These are phyloP conservation scores for Catocala sponsa DNA, from an alignment of 2,888 invertebrate genomes.

Conservation along the genomic window DNA sequence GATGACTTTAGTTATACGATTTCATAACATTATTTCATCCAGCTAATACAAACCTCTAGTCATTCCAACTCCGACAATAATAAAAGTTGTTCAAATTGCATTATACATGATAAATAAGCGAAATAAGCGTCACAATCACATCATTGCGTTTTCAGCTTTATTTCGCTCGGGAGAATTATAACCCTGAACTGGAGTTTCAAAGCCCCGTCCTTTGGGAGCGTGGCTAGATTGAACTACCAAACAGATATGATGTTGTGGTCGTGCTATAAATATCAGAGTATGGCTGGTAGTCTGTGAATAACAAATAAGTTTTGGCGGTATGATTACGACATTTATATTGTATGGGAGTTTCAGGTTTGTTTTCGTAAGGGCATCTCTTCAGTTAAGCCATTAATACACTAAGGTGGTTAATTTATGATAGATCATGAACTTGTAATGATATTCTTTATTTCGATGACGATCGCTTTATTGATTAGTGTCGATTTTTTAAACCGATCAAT, in stretches of 20 bases:
- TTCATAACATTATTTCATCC: conserved; percentile 1
- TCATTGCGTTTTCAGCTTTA: conserved; percentile 31
- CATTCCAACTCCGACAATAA: conserved; percentile 4
- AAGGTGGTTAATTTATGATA: no score
- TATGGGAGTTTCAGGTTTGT: neutral
- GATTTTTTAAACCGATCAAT: no score
- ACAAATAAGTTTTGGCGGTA: conserved; percentile 13
- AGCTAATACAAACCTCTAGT: neutral
- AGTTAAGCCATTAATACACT: no score
- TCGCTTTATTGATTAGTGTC: no score
- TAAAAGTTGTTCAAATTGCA: conserved; percentile 20
- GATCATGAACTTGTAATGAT: no score
- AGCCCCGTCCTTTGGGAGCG: conserved; percentile 22
- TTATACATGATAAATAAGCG: conserved; percentile 17
- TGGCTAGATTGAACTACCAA: conserved; percentile 23
- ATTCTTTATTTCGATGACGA: no score
- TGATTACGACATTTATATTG: conserved; percentile 15
- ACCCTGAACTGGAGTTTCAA: conserved; percentile 28
- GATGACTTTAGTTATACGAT: no score
- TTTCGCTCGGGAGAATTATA: conserved; percentile 36
- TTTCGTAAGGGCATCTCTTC: neutral
- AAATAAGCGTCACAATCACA: conserved; percentile 26
- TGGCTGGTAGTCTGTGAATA: conserved; percentile 22
- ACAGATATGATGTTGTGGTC: conserved; percentile 21
- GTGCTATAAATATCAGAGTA: conserved; percentile 32